Evolutionary conservation across 2,797 vertebrate species (phyloP).

Genomic region (Cynopterus sphinx): DNA sequence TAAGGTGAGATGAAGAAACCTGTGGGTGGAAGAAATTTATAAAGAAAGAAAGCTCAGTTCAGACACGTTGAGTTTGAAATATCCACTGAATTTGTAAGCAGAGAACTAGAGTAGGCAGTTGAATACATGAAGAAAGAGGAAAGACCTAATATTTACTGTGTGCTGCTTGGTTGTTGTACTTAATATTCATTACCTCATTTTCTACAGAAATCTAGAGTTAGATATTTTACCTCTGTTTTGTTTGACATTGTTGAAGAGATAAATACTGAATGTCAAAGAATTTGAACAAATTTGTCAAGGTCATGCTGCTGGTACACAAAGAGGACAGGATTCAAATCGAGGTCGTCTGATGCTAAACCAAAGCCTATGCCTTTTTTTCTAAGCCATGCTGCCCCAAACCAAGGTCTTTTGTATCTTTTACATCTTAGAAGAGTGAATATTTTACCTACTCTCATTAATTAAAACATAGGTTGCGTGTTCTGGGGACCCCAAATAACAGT

Average conservation of each 20-base stretch:
- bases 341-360: not conserved
- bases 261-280: not conserved
- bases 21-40: not conserved
- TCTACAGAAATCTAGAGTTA: not conserved
- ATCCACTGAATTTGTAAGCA: not conserved
- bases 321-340: not conserved
- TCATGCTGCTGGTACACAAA: not conserved
- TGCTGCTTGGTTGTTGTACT: not conserved
- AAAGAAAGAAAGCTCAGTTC: not conserved
- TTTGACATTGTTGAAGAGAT: not conserved
- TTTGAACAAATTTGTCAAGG: slow-evolving; percentile 11
- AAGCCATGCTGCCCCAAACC: not conserved
- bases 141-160: not conserved
- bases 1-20: not conserved
- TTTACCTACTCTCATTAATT: not conserved
- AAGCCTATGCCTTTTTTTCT: not conserved
- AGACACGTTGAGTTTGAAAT: not conserved
- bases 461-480: not conserved
- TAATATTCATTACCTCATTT: not conserved
- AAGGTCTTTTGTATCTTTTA: not conserved
- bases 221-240: not conserved
- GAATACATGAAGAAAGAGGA: not conserved
- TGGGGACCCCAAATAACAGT: not conserved
- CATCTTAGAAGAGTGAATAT: not conserved
- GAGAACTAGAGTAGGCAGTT: not conserved